Evolutionary conservation across 2,888 invertebrate genomes (phyloP).

Genomic region (Parelbella ahira): DNA sequence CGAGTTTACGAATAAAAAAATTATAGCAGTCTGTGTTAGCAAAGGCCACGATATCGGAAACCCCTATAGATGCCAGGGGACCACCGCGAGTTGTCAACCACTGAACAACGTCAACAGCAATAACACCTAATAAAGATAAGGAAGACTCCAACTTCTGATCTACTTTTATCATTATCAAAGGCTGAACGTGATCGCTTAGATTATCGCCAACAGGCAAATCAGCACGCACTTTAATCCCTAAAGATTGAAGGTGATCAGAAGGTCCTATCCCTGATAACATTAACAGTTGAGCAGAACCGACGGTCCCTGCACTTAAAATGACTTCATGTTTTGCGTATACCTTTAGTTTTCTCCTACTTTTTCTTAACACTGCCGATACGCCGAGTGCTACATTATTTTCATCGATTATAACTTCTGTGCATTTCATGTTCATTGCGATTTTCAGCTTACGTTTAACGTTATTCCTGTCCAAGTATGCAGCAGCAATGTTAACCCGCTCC

Average conservation of each 20-base stretch:
- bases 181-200: conserved; percentile 50
- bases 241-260: conserved; percentile 39
- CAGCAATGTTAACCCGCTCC: conserved; percentile 51
- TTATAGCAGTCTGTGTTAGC: conserved; percentile 52
- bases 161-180: conserved; percentile 41
- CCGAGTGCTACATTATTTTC: conserved; percentile 41
- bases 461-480: conserved; percentile 42
- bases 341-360: conserved; percentile 25
- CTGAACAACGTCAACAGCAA: conserved; percentile 29
- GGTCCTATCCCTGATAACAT: conserved; percentile 59
- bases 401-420: conserved; percentile 49
- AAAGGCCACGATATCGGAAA: conserved; percentile 47
- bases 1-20: conserved; percentile 33
- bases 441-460: conserved; percentile 40
- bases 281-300: conserved; percentile 54
- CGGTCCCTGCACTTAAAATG: conserved; percentile 52
- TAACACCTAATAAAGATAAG: conserved; percentile 25
- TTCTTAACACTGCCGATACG: conserved; percentile 37
- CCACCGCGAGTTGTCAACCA: conserved; percentile 37
- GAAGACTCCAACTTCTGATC: conserved; percentile 30
- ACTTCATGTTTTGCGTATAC: conserved; percentile 49
- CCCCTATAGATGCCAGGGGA: conserved; percentile 46
- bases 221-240: conserved; percentile 40
- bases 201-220: conserved; percentile 52
- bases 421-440: conserved; percentile 44